Conservation (phyloP, 2,888 invertebrate species). For the Troides aeacus region DNA sequence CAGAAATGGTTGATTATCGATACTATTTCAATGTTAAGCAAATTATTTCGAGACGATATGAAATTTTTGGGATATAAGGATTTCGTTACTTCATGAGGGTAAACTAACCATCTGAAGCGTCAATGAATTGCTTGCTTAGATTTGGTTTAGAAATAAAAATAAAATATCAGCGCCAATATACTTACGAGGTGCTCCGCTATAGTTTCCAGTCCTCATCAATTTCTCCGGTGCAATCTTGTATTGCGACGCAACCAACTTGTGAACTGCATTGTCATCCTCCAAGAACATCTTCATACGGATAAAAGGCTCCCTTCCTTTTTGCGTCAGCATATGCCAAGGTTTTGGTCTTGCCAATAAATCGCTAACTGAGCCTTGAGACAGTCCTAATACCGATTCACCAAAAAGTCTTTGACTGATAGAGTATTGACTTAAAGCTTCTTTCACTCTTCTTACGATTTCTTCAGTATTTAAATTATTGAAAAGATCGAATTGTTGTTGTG, state of each 20-base stretch:
- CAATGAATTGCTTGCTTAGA: not conserved
- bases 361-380: conserved; percentile 98
- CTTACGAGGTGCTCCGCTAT: conserved; percentile 91
- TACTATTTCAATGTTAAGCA: not conserved
- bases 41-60: not conserved
- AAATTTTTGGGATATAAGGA: not conserved
- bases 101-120: not conserved
- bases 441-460: conserved; percentile 97
- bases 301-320: conserved; percentile 97
- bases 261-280: conserved; percentile 96
- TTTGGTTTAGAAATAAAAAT: not conserved
- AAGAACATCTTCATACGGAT: conserved; percentile 99
- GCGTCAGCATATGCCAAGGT: conserved; percentile 99
- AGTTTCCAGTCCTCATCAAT: conserved; percentile 96
- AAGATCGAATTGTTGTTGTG: conserved; percentile 99
- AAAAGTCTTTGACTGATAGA: conserved; percentile 98
- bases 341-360: conserved; percentile 98
- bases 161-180: conserved; percentile 54
- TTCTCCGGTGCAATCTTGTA: conserved; percentile 99
- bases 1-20: too few relatives aligned
- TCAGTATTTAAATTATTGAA: conserved; percentile 99
- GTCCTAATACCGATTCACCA: conserved; percentile 97
- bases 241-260: conserved; percentile 96
- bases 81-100: not conserved
- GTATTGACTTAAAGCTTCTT: conserved; percentile 96